Evolutionary conservation across 2,113 vertebrate genomes (phyloP).

Genomic region (Salvator merianae): DNA sequence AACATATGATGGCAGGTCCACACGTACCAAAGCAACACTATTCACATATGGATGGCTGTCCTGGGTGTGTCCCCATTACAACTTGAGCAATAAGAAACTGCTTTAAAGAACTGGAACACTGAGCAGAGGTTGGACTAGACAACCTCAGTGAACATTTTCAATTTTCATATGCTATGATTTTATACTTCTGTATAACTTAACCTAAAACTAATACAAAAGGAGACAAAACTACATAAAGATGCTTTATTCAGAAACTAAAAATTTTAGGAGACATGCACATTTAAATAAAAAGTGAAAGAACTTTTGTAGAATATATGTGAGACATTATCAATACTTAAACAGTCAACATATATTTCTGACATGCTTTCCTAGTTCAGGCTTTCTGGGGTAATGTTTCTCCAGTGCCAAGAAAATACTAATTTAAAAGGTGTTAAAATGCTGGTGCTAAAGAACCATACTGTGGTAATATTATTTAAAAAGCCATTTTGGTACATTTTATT

Average conservation of each 20-base stretch:
- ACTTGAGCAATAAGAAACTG: neutral
- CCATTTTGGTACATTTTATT: conserved; percentile 64
- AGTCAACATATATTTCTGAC: conserved; percentile 34
- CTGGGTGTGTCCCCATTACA: neutral
- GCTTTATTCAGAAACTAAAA: neutral
- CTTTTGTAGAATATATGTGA: neutral
- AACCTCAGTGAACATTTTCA: no score
- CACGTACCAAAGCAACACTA: no score
- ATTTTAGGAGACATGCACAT: neutral
- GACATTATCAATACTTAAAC: neutral
- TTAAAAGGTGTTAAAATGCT: conserved; percentile 59
- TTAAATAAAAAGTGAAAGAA: neutral
- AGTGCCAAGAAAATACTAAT: conserved; percentile 61
- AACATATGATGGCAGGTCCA: no score
- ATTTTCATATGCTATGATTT: no score
- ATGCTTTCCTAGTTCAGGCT: neutral
- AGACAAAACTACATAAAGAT: neutral
- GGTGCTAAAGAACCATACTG: conserved; percentile 51
- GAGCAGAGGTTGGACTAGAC: no score
- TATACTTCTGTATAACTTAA: neutral
- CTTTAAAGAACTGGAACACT: neutral
- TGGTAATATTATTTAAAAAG: conserved; percentile 65
- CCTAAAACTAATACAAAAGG: conserved; percentile 12
- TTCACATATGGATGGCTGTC: no score
- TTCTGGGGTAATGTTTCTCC: conserved; percentile 51